A percentile compares a stretch with the other conserved stretches of the same genome.
phyloP scores from a whole-genome alignment of 2,797 vertebrate species.

The Danio choprae region DNA sequence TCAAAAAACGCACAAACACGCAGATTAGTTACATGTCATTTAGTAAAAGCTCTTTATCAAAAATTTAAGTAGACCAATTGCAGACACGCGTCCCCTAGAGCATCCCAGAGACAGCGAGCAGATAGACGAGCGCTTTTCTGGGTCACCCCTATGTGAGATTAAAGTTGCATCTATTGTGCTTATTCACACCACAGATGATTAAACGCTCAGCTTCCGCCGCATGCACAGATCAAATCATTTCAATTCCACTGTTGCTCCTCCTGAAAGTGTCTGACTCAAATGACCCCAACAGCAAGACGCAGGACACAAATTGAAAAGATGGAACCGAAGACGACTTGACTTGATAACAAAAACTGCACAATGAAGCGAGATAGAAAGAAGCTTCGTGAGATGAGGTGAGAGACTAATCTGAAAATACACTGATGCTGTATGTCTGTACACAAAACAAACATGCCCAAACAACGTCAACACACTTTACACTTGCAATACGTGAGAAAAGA shows the following conservation, averaged over 20 bases:
- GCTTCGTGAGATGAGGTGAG: neutral
- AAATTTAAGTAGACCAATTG: slow-evolving; percentile 13
- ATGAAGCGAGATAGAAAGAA: neutral
- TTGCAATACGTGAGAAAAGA: slow-evolving; percentile 3
- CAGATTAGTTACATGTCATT: slow-evolving; percentile 7
- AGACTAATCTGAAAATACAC: slow-evolving; percentile 3
- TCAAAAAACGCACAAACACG: neutral
- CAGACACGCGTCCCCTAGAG: neutral
- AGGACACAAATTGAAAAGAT: slow-evolving; percentile 21
- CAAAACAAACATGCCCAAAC: slow-evolving; percentile 5
- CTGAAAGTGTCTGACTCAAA: slow-evolving; percentile 13
- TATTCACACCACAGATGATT: slow-evolving; percentile 37
- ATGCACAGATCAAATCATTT: slow-evolving; percentile 33
- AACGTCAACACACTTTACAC: neutral
- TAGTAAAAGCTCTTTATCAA: slow-evolving; percentile 22
- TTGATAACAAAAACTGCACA: slow-evolving; percentile 4
- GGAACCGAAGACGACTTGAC: slow-evolving; percentile 24
- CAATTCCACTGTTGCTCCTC: slow-evolving; percentile 5
- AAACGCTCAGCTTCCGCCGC: slow-evolving; percentile 14
- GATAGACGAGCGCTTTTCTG: slow-evolving; percentile 26
- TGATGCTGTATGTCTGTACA: neutral
- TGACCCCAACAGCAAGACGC: slow-evolving; percentile 1
- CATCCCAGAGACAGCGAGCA: neutral
- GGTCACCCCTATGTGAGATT: slow-evolving; percentile 40
- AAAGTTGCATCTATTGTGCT: slow-evolving; percentile 21